These are phyloP conservation scores for Diorhabda elongata DNA, from an alignment of 1,140 invertebrate genomes.

Conservation along the genomic window DNA sequence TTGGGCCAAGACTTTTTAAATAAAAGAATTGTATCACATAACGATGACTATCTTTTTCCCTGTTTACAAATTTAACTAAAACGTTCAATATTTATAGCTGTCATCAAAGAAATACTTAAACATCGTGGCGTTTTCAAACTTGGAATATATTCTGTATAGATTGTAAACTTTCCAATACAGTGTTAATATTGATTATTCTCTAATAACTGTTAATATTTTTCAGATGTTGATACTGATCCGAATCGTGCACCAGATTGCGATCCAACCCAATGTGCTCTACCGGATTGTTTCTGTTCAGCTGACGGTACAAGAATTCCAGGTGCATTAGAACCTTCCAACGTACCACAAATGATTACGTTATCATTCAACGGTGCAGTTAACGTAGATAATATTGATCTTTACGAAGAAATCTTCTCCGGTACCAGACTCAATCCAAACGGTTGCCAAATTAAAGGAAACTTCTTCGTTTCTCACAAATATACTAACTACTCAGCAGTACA, in stretches of 20 bases:
- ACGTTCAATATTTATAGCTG: too few species aligned
- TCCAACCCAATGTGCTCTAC: constrained; percentile 78
- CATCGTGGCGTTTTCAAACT: too few species aligned
- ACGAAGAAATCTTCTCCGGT: constrained; percentile 86
- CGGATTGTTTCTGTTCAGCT: constrained; percentile 91
- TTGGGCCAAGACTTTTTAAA: too few species aligned
- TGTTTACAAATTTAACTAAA: too few species aligned
- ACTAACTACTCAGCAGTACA: constrained; percentile 92
- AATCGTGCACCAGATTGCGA: constrained; percentile 89
- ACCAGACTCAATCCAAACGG: constrained; percentile 86
- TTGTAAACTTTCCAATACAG: too few species aligned
- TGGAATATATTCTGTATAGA: too few species aligned
- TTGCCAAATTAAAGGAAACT: constrained; percentile 88
- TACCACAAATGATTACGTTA: constrained; percentile 92
- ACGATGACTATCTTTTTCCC: too few species aligned
- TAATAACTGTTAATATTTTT: constrained; percentile 23
- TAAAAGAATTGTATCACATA: too few species aligned
- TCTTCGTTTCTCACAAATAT: constrained; percentile 95
- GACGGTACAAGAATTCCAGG: constrained; percentile 88
- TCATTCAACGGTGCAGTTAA: constrained; percentile 95
- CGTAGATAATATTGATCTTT: constrained; percentile 87
- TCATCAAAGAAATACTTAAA: too few species aligned
- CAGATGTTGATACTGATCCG: constrained; percentile 83
- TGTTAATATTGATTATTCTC: neutral
- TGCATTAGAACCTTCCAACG: constrained; percentile 73